A percentile compares a stretch with the other conserved stretches of the same genome.
Conservation (phyloP, 2,113 vertebrate genomes). For the Thinocorus orbignyianus region DNA sequence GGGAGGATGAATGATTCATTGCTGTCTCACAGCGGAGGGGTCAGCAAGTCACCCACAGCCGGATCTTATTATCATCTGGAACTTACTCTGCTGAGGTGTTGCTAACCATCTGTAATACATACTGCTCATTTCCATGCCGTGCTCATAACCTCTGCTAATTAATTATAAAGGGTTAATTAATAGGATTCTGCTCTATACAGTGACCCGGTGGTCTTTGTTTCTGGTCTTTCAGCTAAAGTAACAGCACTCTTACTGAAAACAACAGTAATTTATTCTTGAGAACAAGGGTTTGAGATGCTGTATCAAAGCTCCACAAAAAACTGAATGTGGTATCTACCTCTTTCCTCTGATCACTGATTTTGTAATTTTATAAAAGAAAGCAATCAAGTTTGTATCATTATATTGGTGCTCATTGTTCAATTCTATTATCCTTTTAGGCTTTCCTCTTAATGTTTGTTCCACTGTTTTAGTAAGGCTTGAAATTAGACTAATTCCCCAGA, state of each 20-base stretch:
- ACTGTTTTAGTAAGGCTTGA: slow-evolving; percentile 53
- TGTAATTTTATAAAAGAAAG: slow-evolving; percentile 50
- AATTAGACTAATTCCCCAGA: slow-evolving; percentile 60
- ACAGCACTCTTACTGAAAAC: neutral
- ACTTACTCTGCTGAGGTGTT: neutral
- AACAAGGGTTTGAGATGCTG: neutral
- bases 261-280: neutral
- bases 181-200: slow-evolving; percentile 8
- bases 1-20: slow-evolving; percentile 11
- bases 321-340: neutral
- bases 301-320: neutral
- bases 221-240: slow-evolving; percentile 11
- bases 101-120: slow-evolving; percentile 20
- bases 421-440: slow-evolving; percentile 45
- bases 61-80: slow-evolving; percentile 20
- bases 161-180: slow-evolving; percentile 63
- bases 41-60: neutral
- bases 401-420: slow-evolving; percentile 23
- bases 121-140: neutral
- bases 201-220: slow-evolving; percentile 40
- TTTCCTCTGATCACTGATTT: slow-evolving; percentile 32
- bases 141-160: slow-evolving; percentile 42
- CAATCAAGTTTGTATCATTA: slow-evolving; percentile 45
- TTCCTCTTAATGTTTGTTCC: slow-evolving; percentile 52
- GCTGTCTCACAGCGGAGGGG: neutral